phyloP scores from a whole-genome alignment of 2,888 invertebrate species.

The Octodonta nipae region DNA sequence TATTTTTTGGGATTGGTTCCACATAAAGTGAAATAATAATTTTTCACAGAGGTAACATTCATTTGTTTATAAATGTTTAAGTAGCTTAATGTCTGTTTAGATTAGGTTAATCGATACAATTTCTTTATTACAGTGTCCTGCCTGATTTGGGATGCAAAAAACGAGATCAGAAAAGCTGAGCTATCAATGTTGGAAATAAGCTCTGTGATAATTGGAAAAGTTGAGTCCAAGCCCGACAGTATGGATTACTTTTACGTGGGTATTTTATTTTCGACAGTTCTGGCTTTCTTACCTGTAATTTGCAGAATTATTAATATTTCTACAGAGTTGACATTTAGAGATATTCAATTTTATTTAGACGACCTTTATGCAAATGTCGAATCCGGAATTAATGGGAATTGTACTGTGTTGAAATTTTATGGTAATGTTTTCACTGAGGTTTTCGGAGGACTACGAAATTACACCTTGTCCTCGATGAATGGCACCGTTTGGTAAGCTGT shows the following conservation, averaged over 20 bases:
- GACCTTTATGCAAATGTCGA: slow-evolving; percentile 9
- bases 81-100: background rate
- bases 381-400: no score
- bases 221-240: slow-evolving; percentile 67
- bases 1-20: no score
- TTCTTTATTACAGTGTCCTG: slow-evolving; percentile 61
- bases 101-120: background rate
- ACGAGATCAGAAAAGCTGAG: slow-evolving; percentile 83
- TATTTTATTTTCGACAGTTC: slow-evolving; percentile 44
- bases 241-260: slow-evolving; percentile 68
- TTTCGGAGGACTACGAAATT: no score
- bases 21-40: no score
- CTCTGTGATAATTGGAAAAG: slow-evolving; percentile 82
- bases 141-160: slow-evolving; percentile 86
- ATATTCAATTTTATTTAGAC: slow-evolving; percentile 7
- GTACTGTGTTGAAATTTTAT: no score
- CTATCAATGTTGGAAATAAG: slow-evolving; percentile 89
- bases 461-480: no score
- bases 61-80: no score
- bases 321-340: slow-evolving; percentile 4
- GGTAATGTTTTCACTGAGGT: no score
- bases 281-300: slow-evolving; percentile 50
- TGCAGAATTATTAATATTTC: slow-evolving; percentile 29
- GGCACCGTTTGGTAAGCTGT: no score
- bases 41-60: no score